phyloP scores from a whole-genome alignment of 2,888 invertebrate genomes.

The Perizoma flavofasciatum region DNA sequence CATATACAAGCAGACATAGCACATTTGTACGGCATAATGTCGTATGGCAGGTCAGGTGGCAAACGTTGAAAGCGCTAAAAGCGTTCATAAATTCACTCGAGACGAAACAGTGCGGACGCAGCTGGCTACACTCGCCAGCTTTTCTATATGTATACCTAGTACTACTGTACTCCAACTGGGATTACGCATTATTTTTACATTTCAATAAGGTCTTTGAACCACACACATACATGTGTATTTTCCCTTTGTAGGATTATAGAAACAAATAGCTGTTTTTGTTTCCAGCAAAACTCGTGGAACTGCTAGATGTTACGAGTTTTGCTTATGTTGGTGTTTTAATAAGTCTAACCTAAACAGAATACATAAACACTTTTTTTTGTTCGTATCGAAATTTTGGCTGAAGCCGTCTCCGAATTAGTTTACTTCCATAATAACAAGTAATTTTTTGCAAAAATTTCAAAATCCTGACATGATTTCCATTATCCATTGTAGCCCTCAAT shows the following conservation, averaged over 20 bases:
- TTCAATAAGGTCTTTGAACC: conserved; percentile 9
- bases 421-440: no score
- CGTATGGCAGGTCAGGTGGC: conserved; percentile 79
- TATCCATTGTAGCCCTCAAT: no score
- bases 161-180: conserved; percentile 13
- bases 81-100: conserved; percentile 79
- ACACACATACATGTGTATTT: conserved; percentile 1
- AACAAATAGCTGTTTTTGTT: conserved; percentile 1
- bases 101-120: conserved; percentile 68
- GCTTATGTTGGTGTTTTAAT: conserved; percentile 4
- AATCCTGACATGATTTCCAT: no score
- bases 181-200: conserved; percentile 22
- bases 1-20: conserved; percentile 68
- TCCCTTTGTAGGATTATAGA: conserved; percentile 10
- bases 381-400: background rate
- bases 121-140: conserved; percentile 58
- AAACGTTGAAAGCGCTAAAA: conserved; percentile 77
- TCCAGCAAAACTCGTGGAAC: background rate
- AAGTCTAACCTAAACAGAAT: background rate
- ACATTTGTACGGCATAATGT: conserved; percentile 75
- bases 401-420: no score
- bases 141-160: conserved; percentile 14
- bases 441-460: no score
- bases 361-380: background rate
- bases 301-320: conserved; percentile 6